These are phyloP conservation scores for Miltochrista miniata DNA, from an alignment of 2,888 invertebrate genomes.

Conservation along the genomic window DNA sequence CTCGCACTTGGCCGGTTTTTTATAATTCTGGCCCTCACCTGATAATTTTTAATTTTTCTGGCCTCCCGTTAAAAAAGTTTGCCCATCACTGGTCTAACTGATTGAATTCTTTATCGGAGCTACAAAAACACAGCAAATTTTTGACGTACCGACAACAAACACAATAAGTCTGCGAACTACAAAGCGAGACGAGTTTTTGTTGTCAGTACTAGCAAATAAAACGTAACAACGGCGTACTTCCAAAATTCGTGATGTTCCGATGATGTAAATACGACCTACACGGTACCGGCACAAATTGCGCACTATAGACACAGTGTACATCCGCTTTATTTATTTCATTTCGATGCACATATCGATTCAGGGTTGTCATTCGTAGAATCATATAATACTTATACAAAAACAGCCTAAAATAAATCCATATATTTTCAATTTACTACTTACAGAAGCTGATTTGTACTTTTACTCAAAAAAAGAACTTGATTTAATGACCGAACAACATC, in stretches of 20 bases:
- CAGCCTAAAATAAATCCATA: no score
- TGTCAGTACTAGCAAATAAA: constrained; percentile 10
- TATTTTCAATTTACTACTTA: constrained; percentile 7
- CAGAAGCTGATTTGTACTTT: constrained; percentile 4
- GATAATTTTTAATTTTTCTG: no score
- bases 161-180: constrained; percentile 2
- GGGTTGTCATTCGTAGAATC: constrained; percentile 17
- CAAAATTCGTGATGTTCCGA: constrained; percentile 20
- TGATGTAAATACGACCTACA: constrained; percentile 39
- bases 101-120: constrained; percentile 4
- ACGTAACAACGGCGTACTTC: constrained; percentile 8
- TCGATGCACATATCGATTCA: constrained; percentile 34
- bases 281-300: constrained; percentile 23
- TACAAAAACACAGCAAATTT: no score
- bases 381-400: neutral
- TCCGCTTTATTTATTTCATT: constrained; percentile 35
- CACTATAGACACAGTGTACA: constrained; percentile 10
- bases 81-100: no score
- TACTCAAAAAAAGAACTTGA: constrained; percentile 1
- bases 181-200: constrained; percentile 12
- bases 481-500: constrained; percentile 4
- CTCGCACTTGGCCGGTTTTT: no score
- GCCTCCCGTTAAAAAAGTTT: no score
- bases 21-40: no score
- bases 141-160: constrained; percentile 4